phyloP scores from a whole-genome alignment of 1,140 invertebrate species.

The Wasmannia auropunctata region DNA sequence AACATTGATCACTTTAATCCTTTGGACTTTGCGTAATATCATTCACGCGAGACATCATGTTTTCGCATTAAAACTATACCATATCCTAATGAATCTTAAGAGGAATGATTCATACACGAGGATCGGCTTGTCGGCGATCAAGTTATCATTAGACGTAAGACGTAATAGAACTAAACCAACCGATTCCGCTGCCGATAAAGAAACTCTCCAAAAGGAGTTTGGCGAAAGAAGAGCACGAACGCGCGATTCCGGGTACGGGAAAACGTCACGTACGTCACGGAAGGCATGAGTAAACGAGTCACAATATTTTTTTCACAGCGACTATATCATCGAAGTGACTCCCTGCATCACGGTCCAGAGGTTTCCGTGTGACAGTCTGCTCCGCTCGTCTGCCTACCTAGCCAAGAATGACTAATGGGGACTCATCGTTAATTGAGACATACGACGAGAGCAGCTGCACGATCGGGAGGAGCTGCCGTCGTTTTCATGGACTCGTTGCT shows the following conservation, averaged over 20 bases:
- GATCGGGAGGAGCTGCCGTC: not conserved
- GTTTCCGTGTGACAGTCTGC: not conserved
- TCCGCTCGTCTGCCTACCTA: not conserved
- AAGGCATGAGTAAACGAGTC: not conserved
- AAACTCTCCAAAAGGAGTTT: not conserved
- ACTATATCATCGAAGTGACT: not conserved
- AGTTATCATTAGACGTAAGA: constrained; percentile 28
- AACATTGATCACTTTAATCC: not conserved
- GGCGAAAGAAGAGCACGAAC: constrained; percentile 38
- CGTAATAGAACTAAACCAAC: not conserved
- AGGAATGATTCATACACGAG: constrained; percentile 35
- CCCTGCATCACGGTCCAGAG: constrained; percentile 17
- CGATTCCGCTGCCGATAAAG: constrained; percentile 6
- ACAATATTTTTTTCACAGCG: constrained; percentile 4
- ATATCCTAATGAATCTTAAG: not conserved
- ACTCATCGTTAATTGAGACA: constrained; percentile 61
- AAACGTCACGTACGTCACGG: constrained; percentile 40
- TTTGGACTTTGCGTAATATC: not conserved
- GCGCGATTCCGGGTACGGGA: not conserved
- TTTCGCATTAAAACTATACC: not conserved
- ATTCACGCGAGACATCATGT: not conserved
- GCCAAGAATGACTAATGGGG: constrained; percentile 52
- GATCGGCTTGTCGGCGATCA: not conserved
- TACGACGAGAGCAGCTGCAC: constrained; percentile 54
- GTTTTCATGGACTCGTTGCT: constrained; percentile 24